Base-by-base conservation (phyloP, 2,113 vertebrate genomes). In the Nibea albiflora region DNA sequence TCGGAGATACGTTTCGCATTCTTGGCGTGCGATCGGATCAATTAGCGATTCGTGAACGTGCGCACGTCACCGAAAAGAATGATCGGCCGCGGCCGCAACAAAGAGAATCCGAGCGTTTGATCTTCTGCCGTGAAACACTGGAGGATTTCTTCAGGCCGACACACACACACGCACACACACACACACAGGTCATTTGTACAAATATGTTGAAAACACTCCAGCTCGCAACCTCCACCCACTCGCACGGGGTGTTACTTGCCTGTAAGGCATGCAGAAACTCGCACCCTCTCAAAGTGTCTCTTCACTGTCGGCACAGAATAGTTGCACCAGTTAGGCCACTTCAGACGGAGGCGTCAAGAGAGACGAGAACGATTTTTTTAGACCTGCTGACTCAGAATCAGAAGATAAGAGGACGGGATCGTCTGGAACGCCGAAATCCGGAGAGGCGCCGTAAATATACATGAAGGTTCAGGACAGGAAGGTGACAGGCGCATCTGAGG, bases 71-170 rank as follows among this genome's bases (percentile, higher is more conserved):
- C 10, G 5, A 16, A 72, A 20, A 39, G 35, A 28, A 20, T 2
- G 12, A 47, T 50, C 26, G 3, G 31, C 39, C 0, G 3, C 57
- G 47, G 52, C 12, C 35, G 70, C 62, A 90, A 54, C 68, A 71
- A 67, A 77, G 46, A 63, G 19, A 70, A 69, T 77, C 70, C 1
- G 20, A 60, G 44, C 17, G 74, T 88, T 90, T 89, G 67, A 89
- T 89, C 62, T 87, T 80, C 54, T 67, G 11, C 22, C 0, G 5
- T 17, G 14, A 65, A 60, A 60, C 15, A 63, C 22, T 3, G 0
- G 3, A 78, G 53, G 20, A 65, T 6, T 19, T 64, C 16, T 76
- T 67, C 7, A 31, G 22, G 53, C 31, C 54, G 19, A 8, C 5
- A 24, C 65, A n/a, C 65, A 26, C n/a, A n/a, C n/a, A n/a, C n/a